Percentiles rank a stretch among this genome's conserved stretches.
Conservation (phyloP, 2,797 vertebrate species). For the Centroberyx gerrardi region DNA sequence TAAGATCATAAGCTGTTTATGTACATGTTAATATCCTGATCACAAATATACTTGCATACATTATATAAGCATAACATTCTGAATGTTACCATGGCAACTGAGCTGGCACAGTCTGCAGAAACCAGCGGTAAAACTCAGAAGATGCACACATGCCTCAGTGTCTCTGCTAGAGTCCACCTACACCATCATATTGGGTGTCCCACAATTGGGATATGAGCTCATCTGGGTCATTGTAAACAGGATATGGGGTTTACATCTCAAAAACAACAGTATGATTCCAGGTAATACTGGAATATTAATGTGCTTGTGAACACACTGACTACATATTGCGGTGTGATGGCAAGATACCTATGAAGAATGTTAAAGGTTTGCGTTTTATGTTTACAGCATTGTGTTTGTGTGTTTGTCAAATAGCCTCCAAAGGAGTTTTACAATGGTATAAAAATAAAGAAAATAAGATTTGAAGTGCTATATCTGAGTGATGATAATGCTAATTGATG, state of each 20-base stretch:
- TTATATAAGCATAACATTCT: conserved; percentile 19
- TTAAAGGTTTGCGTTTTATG: conserved; percentile 62
- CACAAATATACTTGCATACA: conserved; percentile 7
- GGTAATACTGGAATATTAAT: background rate
- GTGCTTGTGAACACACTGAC: conserved; percentile 8
- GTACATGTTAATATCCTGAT: background rate
- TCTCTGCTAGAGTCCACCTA: conserved; percentile 20
- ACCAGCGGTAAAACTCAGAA: background rate
- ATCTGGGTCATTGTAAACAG: background rate
- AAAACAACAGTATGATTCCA: background rate
- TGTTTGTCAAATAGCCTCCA: conserved; percentile 70
- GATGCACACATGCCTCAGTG: conserved; percentile 19
- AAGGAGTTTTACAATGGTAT: conserved; percentile 67
- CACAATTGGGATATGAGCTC: background rate
- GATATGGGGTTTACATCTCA: conserved; percentile 3
- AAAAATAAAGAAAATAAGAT: conserved; percentile 74
- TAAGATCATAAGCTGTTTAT: background rate
- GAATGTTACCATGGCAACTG: conserved; percentile 49
- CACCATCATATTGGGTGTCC: conserved; percentile 13
- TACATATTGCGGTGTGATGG: conserved; percentile 18
- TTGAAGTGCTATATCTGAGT: conserved; percentile 56
- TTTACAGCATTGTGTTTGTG: conserved; percentile 64
- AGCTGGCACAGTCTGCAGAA: conserved; percentile 8
- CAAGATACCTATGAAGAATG: conserved; percentile 41
- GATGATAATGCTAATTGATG: background rate